These are phyloP conservation scores for Spialia ferax DNA, from an alignment of 2,888 invertebrate species.

Conservation along the genomic window DNA sequence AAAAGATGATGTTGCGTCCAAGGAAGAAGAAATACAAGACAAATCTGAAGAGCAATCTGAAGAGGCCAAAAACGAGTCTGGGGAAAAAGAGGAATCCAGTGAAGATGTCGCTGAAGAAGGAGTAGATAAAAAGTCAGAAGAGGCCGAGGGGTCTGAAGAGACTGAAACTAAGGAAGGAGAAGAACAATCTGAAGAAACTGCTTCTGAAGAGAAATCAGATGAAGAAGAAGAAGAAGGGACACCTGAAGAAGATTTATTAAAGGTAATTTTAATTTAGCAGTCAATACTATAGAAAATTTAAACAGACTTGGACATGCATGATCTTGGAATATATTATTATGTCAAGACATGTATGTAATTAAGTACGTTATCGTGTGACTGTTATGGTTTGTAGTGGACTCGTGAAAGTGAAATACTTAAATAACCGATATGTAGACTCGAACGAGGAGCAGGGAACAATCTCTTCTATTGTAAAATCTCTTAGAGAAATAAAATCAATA, in stretches of 20 bases:
- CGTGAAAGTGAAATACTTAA: background rate
- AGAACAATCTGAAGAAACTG: conserved; percentile 51
- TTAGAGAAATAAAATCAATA: background rate
- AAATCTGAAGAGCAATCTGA: conserved; percentile 58
- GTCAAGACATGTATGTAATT: too few relatives aligned
- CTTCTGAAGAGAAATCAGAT: conserved; percentile 58
- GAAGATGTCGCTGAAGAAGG: conserved; percentile 59
- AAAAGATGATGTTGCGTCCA: conserved; percentile 56
- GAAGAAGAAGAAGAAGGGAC: conserved; percentile 78
- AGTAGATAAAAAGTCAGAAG: conserved; percentile 55
- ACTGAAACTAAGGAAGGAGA: conserved; percentile 51
- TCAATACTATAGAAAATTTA: background rate
- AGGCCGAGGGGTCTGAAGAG: conserved; percentile 56
- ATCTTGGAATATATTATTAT: too few relatives aligned
- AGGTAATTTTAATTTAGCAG: conserved; percentile 69
- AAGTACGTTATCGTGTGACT: background rate
- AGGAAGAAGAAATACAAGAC: conserved; percentile 55
- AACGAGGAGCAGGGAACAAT: too few relatives aligned
- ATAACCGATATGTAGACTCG: too few relatives aligned
- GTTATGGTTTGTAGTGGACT: background rate
- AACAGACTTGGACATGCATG: too few relatives aligned
- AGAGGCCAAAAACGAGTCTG: conserved; percentile 58
- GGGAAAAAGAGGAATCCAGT: conserved; percentile 62
- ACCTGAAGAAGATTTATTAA: conserved; percentile 89
- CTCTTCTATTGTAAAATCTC: too few relatives aligned